Percentiles rank a stretch among this genome's conserved stretches.
Evolutionary conservation across 2,797 vertebrate genomes (phyloP).

Genomic region (Gallinago stenura): DNA sequence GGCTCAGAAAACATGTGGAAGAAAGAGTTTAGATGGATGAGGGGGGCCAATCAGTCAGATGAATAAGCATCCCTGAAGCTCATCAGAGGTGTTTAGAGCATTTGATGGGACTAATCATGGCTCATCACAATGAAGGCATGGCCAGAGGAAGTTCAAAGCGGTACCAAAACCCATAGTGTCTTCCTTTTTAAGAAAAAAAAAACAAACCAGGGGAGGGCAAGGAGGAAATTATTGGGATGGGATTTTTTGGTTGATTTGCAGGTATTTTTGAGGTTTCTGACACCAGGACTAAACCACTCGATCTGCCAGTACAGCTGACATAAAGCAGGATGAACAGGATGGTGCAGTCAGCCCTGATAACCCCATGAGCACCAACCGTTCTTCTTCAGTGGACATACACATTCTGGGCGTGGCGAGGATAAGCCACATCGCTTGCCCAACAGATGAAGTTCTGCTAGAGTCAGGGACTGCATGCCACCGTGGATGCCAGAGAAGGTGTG

Average conservation of each 20-base stretch:
- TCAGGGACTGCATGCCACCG: accelerated
- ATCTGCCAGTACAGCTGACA: neutral
- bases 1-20: neutral
- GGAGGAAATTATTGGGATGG: too few species aligned
- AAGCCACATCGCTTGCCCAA: slow-evolving; percentile 36
- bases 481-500: neutral
- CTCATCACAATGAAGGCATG: neutral
- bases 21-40: neutral
- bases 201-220: accelerated
- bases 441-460: neutral
- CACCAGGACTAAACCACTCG: accelerated
- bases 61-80: neutral
- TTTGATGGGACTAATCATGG: neutral
- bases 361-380: neutral
- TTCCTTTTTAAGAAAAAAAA: neutral
- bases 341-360: slow-evolving; percentile 29
- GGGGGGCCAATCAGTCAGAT: neutral
- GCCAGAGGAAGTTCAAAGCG: neutral
- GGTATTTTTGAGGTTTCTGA: neutral
- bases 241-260: neutral
- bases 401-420: neutral
- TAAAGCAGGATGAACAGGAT: slow-evolving; percentile 18
- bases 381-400: neutral
- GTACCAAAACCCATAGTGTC: neutral
- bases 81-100: neutral